Evolutionary conservation across 2,113 vertebrate genomes (phyloP).

Genomic region (Campylomormyrus numenius): DNA sequence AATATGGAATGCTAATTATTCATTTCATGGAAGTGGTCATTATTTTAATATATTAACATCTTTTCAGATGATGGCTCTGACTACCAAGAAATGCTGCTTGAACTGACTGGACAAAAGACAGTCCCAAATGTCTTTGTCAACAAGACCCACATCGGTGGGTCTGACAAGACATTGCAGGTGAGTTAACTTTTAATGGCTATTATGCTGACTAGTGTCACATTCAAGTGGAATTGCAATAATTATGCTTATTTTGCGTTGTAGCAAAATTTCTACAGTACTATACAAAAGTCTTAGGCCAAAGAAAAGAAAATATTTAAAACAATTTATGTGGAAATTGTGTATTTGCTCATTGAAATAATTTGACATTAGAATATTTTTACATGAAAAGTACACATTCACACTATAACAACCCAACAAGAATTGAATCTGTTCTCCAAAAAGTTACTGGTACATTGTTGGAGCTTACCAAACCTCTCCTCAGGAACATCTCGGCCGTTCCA

Average conservation of each 20-base stretch:
- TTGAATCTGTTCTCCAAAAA: not conserved
- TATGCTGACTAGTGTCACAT: not conserved
- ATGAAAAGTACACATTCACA: not conserved
- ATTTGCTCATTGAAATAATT: not conserved
- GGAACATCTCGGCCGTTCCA: not conserved
- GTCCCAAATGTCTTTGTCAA: constrained; percentile 93
- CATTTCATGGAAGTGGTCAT: not conserved
- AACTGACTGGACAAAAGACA: constrained; percentile 83
- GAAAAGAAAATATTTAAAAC: not conserved
- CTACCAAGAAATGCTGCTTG: constrained; percentile 77
- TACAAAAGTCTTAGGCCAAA: not conserved
- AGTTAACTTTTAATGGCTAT: not conserved
- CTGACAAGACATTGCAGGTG: constrained; percentile 82
- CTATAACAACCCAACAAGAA: not conserved
- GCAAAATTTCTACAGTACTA: not conserved
- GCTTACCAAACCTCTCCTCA: not conserved
- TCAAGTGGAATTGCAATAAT: not conserved
- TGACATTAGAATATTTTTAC: not conserved
- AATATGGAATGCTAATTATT: not conserved
- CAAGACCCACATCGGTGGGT: constrained; percentile 84
- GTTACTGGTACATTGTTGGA: not conserved
- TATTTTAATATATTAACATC: not conserved
- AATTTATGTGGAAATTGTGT: not conserved
- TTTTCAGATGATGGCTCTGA: constrained; percentile 71
- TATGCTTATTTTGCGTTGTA: not conserved